These are phyloP conservation scores for Macroglossus sobrinus DNA, from an alignment of 2,113 vertebrate genomes.

Conservation along the genomic window DNA sequence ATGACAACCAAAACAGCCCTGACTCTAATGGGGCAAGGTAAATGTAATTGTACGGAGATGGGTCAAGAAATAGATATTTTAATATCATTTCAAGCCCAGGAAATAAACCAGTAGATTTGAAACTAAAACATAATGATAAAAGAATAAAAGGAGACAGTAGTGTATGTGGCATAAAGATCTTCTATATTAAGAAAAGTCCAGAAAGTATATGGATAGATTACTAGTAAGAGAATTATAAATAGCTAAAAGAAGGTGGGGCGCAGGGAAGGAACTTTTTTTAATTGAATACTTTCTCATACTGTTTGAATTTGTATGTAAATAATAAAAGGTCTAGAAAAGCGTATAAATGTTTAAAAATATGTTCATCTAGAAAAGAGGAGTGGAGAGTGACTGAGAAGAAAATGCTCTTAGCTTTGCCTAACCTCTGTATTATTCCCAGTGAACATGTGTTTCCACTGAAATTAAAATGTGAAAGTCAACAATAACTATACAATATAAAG, in stretches of 20 bases:
- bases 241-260: not conserved
- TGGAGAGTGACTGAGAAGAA: not conserved
- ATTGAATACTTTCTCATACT: not conserved
- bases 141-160: not conserved
- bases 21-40: not conserved
- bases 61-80: not conserved
- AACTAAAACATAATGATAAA: not conserved
- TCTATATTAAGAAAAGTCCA: not conserved
- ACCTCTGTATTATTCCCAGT: not conserved
- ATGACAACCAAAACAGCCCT: not conserved
- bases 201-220: not conserved
- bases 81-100: not conserved
- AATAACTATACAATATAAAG: not conserved
- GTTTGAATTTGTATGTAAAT: not conserved
- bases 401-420: not conserved
- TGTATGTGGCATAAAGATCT: not conserved
- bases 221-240: not conserved
- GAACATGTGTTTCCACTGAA: not conserved
- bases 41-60: not conserved
- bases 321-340: not conserved
- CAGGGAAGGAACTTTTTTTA: not conserved
- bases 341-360: not conserved
- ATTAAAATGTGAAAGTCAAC: conserved; percentile 9
- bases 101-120: not conserved
- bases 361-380: not conserved